Conservation (phyloP, 64 coral and sea anemone species). For the Pachyseris speciosa region DNA sequence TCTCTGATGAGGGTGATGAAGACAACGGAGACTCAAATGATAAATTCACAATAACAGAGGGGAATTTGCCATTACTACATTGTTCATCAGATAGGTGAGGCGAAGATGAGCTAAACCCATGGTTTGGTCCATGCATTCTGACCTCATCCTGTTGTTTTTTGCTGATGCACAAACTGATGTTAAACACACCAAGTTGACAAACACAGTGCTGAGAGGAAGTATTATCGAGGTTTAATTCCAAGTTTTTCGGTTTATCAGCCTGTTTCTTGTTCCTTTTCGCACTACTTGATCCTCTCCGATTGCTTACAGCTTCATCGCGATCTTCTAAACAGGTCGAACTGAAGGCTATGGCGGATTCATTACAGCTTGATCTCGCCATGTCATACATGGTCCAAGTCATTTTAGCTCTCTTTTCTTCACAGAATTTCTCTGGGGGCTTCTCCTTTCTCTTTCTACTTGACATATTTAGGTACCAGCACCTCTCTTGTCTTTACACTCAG, state of each 20-base stretch:
- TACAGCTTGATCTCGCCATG: neutral
- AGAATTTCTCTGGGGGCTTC: slow-evolving; percentile 36
- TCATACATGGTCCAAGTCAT: slow-evolving; percentile 81
- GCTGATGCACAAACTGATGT: slow-evolving; percentile 10
- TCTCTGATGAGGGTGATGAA: neutral
- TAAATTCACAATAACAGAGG: neutral
- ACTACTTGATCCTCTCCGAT: neutral
- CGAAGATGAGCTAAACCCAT: neutral
- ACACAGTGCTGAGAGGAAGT: neutral
- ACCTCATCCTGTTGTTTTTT: slow-evolving; percentile 14
- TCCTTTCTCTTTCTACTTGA: slow-evolving; percentile 74
- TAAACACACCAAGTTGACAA: slow-evolving; percentile 17
- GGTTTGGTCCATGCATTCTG: neutral
- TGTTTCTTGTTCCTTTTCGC: slow-evolving; percentile 9
- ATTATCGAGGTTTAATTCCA: slow-evolving; percentile 13
- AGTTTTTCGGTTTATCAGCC: neutral
- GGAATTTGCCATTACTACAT: neutral
- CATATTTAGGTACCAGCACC: slow-evolving; percentile 41
- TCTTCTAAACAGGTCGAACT: neutral
- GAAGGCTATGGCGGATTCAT: neutral
- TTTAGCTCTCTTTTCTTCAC: slow-evolving; percentile 62
- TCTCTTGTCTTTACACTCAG: neutral
- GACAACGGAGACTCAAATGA: neutral
- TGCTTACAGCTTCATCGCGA: neutral
- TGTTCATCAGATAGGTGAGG: neutral